These are phyloP conservation scores for Hydropsyche tenuis DNA, from an alignment of 1,140 invertebrate genomes.

Conservation along the genomic window DNA sequence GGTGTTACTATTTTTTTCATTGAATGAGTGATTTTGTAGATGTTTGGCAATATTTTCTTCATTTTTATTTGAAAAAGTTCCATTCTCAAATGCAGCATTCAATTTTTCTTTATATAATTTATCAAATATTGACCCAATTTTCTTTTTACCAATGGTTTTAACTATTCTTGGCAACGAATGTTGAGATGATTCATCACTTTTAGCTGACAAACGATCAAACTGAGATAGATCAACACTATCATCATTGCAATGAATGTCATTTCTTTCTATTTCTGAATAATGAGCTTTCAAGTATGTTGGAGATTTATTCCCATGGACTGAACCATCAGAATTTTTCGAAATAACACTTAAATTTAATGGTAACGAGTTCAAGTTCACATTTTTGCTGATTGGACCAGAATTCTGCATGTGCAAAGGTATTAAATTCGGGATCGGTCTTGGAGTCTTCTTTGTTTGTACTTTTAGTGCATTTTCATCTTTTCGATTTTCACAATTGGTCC, in stretches of 20 bases:
- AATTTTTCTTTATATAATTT: constrained; percentile 74
- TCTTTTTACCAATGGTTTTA: constrained; percentile 66
- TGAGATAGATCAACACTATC: constrained; percentile 40
- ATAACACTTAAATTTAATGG: constrained; percentile 42
- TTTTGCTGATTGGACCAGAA: constrained; percentile 25
- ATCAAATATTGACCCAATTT: constrained; percentile 82
- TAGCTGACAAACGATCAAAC: constrained; percentile 39
- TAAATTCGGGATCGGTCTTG: constrained; percentile 72
- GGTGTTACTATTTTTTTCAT: constrained; percentile 69
- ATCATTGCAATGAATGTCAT: constrained; percentile 31
- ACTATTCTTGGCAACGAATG: constrained; percentile 53
- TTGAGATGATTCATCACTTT: constrained; percentile 54
- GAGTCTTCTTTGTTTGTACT: constrained; percentile 60
- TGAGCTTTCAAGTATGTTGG: neutral
- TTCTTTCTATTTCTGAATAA: constrained; percentile 16
- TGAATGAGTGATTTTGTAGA: constrained; percentile 77
- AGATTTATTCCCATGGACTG: constrained; percentile 4
- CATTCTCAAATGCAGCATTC: constrained; percentile 62
- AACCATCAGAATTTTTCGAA: constrained; percentile 13
- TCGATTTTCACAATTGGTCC: neutral
- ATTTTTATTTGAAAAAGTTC: constrained; percentile 71
- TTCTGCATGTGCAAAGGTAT: constrained; percentile 66
- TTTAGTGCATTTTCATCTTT: constrained; percentile 18
- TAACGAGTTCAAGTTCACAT: neutral
- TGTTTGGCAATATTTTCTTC: constrained; percentile 84